Conservation (phyloP, 1,140 invertebrate species). For the Lanistes nyassanus region DNA sequence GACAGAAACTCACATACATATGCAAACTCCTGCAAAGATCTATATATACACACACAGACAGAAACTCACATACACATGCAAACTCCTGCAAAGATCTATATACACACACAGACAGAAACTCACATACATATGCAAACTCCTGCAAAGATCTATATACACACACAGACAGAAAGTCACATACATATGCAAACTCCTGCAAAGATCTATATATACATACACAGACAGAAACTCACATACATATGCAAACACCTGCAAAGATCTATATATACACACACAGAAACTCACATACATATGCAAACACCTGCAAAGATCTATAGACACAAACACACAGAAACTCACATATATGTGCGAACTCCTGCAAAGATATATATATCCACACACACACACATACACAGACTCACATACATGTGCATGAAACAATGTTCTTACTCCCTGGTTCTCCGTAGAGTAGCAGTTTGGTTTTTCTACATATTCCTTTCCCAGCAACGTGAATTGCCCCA, state of each 20-base stretch:
- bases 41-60: not conserved
- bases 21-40: not conserved
- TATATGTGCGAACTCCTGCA: not conserved
- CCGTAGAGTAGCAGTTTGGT: slow-evolving; percentile 12
- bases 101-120: not conserved
- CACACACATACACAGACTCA: not conserved
- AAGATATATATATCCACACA: not conserved
- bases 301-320: not conserved
- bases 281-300: slow-evolving; percentile 1
- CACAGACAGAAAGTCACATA: not conserved
- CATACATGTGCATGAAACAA: not conserved
- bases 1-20: not conserved
- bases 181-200: too few relatives aligned
- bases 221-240: not conserved
- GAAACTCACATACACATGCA: too few relatives aligned
- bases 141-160: not conserved
- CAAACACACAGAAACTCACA: not conserved
- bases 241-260: not conserved
- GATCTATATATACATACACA: not conserved
- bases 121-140: not conserved
- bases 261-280: not conserved
- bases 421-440: not conserved
- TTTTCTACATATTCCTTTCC: slow-evolving; percentile 1
- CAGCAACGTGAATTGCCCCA: slow-evolving; percentile 24
- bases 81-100: too few relatives aligned